Evolutionary conservation across 2,888 invertebrate species (phyloP), one percentile per base, ranked within the genome.

Genomic region (Ceramica pisi): DNA sequence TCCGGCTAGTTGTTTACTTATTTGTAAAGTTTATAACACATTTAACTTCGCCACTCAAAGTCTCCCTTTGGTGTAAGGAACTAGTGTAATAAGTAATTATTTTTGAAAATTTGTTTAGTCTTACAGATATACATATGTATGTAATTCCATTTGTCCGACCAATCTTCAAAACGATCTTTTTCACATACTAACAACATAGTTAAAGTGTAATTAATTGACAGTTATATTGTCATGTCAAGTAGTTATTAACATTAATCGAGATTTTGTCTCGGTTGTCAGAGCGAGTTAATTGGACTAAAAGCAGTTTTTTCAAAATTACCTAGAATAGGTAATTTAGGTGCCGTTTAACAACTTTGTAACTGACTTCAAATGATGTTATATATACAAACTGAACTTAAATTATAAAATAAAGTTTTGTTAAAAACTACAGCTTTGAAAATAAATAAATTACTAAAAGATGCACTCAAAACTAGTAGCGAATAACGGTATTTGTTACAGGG

Each of bases 401-500:
- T 2, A 9, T 14, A 6, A 41, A 51, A 48, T 7, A 26, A 9
- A 60, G 21, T 60, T 9, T 16, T 14, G 5, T 19, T 12, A 31
- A 21, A 41, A 35, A 48, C 41, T 14, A 35, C 16, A 50, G 26
- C 21, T 67, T 12, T n/a, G 31, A 0, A 53, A 16, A 16, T 21
- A 14, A 10, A 19, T 67, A 68, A 55, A 6, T 61, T 23, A 48
- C 21, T 12, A 46, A 21, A 63, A 31, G 7, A 12, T 41, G 60
- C 60, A 50, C 4, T 56, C 16, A 80, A 86, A 75, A 72, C 67
- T 69, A 75, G 69, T 75, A 82, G 80, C 80, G 81, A 84, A 83
- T 86, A 82, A 85, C 78, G 75, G 83, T 83, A 86, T 87, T 88
- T 89, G 86, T 91, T 86, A 85, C 85, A 80, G 83, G 83, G 93